Conservation (phyloP, 2,113 vertebrate species). For the Ursus arctos region DNA sequence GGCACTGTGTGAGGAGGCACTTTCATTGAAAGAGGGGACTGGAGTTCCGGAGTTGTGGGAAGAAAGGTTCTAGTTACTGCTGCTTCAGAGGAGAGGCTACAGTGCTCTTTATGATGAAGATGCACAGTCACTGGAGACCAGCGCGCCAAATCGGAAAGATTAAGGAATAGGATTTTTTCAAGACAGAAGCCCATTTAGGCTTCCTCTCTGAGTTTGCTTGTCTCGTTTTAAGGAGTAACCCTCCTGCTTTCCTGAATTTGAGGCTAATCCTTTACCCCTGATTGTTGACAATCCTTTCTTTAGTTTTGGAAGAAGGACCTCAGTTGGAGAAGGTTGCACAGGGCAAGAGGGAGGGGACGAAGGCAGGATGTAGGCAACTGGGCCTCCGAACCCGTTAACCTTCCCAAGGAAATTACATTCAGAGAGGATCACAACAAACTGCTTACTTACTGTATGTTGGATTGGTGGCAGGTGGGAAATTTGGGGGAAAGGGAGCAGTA, state of each 20-base stretch:
- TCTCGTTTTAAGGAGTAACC: not conserved
- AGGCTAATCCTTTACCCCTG: not conserved
- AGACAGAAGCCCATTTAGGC: not conserved
- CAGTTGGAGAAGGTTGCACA: not conserved
- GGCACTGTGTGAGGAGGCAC: not conserved
- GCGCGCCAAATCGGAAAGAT: conserved; percentile 26
- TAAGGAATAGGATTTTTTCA: not conserved
- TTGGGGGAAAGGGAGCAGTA: not conserved
- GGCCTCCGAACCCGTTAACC: not conserved
- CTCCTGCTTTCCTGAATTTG: conserved; percentile 12
- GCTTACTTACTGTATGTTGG: not conserved
- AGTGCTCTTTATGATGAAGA: not conserved
- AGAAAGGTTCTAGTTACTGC: not conserved
- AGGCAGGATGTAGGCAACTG: not conserved
- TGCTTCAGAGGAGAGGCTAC: not conserved
- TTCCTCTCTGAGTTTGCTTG: not conserved
- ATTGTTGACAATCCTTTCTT: not conserved
- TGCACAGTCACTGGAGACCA: not conserved
- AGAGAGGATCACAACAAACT: not conserved
- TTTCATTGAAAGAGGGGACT: not conserved
- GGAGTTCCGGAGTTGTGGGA: not conserved
- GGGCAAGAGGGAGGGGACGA: not conserved
- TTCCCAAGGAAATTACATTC: conserved; percentile 36
- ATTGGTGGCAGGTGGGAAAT: not conserved
- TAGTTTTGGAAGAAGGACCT: not conserved